These are phyloP conservation scores for Phaedon cochleariae DNA, from an alignment of 2,888 invertebrate species.

Conservation along the genomic window DNA sequence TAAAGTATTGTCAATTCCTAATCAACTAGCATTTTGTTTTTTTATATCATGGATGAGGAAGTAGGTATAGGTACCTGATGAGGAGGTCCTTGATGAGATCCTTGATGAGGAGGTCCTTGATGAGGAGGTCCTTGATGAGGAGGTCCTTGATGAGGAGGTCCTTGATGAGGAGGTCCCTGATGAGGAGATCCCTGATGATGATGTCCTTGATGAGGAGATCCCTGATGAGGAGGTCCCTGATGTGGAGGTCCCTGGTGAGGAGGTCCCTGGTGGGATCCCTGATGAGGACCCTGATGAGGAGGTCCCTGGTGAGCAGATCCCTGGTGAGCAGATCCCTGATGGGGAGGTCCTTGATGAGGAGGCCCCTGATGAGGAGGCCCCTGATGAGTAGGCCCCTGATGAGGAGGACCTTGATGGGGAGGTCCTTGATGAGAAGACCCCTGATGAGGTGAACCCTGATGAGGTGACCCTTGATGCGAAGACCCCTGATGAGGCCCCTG, in stretches of 20 bases:
- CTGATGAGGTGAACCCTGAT: conserved; percentile 45
- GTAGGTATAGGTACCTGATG: too few relatives aligned
- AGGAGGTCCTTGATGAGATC: conserved; percentile 41
- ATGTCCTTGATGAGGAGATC: not conserved
- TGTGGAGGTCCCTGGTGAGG: conserved; percentile 27
- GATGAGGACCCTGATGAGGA: not conserved
- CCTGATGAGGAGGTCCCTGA: conserved; percentile 44
- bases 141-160: conserved; percentile 41
- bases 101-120: conserved; percentile 31
- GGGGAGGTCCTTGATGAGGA: too few relatives aligned
- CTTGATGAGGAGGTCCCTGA: conserved; percentile 54
- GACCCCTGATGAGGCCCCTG: conserved; percentile 54
- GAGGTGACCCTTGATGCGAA: conserved; percentile 29
- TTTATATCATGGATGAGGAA: too few relatives aligned
- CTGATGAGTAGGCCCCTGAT: conserved; percentile 38
- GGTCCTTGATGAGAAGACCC: conserved; percentile 39
- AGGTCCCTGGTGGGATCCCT: not conserved
- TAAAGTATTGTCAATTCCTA: too few relatives aligned
- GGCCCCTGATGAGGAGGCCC: too few relatives aligned
- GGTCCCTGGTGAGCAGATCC: not conserved
- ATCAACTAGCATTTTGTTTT: too few relatives aligned
- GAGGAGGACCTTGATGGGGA: conserved; percentile 20
- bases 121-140: conserved; percentile 42
- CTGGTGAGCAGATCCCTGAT: too few relatives aligned
- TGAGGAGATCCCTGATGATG: not conserved